These are phyloP conservation scores for Austrofundulus limnaeus DNA, from an alignment of 2,113 vertebrate species.

Conservation along the genomic window DNA sequence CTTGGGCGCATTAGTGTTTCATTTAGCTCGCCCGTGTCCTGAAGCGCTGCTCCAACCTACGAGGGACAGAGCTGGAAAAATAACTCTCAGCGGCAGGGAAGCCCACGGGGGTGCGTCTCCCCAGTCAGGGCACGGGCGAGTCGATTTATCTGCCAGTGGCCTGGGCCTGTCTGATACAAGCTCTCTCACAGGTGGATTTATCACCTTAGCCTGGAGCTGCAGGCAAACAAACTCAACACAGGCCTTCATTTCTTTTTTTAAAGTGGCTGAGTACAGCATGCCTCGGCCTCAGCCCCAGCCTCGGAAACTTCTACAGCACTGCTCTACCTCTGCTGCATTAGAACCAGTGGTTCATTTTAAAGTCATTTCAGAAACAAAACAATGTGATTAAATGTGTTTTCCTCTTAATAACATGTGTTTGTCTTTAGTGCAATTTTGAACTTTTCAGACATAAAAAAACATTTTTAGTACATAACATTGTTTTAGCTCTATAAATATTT, in stretches of 20 bases:
- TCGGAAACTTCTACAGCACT: constrained; percentile 56
- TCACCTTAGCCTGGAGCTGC: constrained; percentile 75
- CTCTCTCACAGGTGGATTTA: constrained; percentile 82
- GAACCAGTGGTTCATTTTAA: constrained; percentile 53
- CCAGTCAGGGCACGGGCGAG: constrained; percentile 67
- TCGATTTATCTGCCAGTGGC: constrained; percentile 82
- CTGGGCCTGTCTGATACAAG: constrained; percentile 79
- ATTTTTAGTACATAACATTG: too few relatives aligned
- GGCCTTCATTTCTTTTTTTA: constrained; percentile 68
- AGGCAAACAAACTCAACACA: constrained; percentile 65
- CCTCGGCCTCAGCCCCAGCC: constrained; percentile 66
- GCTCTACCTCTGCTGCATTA: constrained; percentile 57
- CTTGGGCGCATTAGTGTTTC: constrained; percentile 79
- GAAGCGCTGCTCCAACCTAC: constrained; percentile 74
- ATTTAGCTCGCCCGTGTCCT: constrained; percentile 78
- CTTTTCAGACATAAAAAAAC: too few relatives aligned
- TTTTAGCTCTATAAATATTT: too few relatives aligned
- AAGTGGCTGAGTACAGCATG: constrained; percentile 62
- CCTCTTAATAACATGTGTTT: too few relatives aligned
- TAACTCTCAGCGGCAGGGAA: constrained; percentile 74
- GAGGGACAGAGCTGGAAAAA: constrained; percentile 77
- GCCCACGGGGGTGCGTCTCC: constrained; percentile 74
- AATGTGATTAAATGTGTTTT: neutral
- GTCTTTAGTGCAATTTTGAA: too few relatives aligned
- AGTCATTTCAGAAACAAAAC: constrained; percentile 14